Evolutionary conservation across 2,888 invertebrate genomes (phyloP), one percentile per base, ranked within the genome.

Genomic region (Tetranychus truncatus): DNA sequence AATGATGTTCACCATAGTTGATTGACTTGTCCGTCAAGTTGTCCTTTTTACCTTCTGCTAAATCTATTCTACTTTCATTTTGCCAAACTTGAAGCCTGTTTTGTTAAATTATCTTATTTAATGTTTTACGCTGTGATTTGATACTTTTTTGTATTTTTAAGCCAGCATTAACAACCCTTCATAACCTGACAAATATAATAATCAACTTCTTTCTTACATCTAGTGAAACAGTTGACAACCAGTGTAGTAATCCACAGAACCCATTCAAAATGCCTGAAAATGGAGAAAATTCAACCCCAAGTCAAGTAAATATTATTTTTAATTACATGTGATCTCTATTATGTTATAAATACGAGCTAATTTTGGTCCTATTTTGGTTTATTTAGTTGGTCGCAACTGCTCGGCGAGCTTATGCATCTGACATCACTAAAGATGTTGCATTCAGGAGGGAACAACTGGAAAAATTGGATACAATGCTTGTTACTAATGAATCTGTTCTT

Each of bases 401-500:
- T 69, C 86, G 91, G 66, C 86, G 87, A 79, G 88, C 90, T 0
- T 95, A 89, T 84, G 86, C 86, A 77, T 87, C 88, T 75, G 94
- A 94, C 21, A 87, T 89, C 79, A 94, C 94, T n/a, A 87, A 87
- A 79, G 86, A 88, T 21, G 80, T 92, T 80, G 88, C 89, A 84
- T 93, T 89, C 86, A 88, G 96, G 76, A 87, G 88, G 79, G 85
- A 87, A 78, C 95, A 96, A 83, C 84, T 97, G 75, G 87, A 89
- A 81, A 87, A 86, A 74, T 82, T 95, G 21, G 81, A 89, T 72
- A 86, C 86, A 75, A 87, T 96, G 87, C 85, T 93, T 81, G 88
- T 90, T 78, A 94, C 95, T 80, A 89, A 93, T 82, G 85, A 85
- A 76, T 85, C 86, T 66, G 88, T 87, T 7, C 88, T 96, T 82